These are phyloP conservation scores for Galeruca laticollis DNA, from an alignment of 2,888 invertebrate species.

Conservation along the genomic window DNA sequence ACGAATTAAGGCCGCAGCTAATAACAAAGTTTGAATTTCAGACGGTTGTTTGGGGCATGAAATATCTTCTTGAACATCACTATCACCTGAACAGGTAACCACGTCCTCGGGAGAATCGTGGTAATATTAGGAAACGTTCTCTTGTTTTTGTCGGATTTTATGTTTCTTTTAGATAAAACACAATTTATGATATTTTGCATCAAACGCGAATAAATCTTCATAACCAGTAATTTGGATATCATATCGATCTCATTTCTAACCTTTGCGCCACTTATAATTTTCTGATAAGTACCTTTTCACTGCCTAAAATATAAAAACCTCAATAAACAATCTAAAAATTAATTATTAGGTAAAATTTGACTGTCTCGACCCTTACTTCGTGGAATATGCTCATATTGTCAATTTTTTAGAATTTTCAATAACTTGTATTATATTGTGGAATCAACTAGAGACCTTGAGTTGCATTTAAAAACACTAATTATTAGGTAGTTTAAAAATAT, in stretches of 20 bases:
- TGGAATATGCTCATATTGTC: too few relatives aligned
- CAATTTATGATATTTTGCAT: slow-evolving; percentile 42
- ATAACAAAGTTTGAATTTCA: slow-evolving; percentile 20
- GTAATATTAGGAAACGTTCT: too few relatives aligned
- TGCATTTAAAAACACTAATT: too few relatives aligned
- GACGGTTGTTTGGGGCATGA: slow-evolving; percentile 14
- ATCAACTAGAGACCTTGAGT: too few relatives aligned
- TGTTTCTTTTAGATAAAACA: too few relatives aligned
- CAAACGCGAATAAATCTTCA: slow-evolving; percentile 36
- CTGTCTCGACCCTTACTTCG: too few relatives aligned
- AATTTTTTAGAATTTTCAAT: too few relatives aligned
- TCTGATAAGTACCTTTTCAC: slow-evolving; percentile 27
- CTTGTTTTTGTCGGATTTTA: too few relatives aligned
- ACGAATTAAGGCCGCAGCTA: slow-evolving; percentile 32
- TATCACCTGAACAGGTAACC: slow-evolving; percentile 13
- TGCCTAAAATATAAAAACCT: slow-evolving; percentile 6
- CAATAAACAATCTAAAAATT: too few relatives aligned
- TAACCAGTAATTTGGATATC: slow-evolving; percentile 37
- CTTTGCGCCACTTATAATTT: slow-evolving; percentile 32
- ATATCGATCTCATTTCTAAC: slow-evolving; percentile 39
- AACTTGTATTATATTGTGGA: too few relatives aligned
- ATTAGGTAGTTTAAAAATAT: too few relatives aligned
- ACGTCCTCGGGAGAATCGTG: background rate
- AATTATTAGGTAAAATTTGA: too few relatives aligned
- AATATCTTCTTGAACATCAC: slow-evolving; percentile 16